These are phyloP conservation scores for Ploceus nigricollis DNA, from an alignment of 2,113 vertebrate genomes.

Conservation along the genomic window DNA sequence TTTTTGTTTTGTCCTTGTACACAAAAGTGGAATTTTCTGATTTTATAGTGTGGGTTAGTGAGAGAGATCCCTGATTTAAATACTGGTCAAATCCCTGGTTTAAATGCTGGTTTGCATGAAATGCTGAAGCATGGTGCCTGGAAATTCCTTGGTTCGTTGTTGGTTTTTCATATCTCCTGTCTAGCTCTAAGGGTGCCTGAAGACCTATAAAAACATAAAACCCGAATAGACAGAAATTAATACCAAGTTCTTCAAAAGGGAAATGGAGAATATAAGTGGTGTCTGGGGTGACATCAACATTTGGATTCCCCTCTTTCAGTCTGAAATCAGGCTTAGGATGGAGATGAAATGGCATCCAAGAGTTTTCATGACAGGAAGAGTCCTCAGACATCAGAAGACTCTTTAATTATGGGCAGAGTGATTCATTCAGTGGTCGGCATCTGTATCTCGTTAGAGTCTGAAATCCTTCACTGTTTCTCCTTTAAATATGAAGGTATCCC, in stretches of 20 bases:
- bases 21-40: not conserved
- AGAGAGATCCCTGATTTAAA: not conserved
- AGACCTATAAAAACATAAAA: constrained; percentile 42
- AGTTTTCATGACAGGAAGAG: constrained; percentile 81
- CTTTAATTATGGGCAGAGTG: constrained; percentile 73
- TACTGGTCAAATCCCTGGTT: not conserved
- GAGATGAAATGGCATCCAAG: constrained; percentile 80
- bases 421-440: constrained; percentile 83
- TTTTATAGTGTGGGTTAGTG: not conserved
- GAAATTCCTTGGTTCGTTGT: constrained; percentile 4
- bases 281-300: constrained; percentile 70
- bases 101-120: not conserved
- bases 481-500: constrained; percentile 47
- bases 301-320: constrained; percentile 53
- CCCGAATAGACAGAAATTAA: constrained; percentile 45
- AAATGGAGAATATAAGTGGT: constrained; percentile 59
- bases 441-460: constrained; percentile 81
- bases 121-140: not conserved
- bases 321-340: constrained; percentile 62
- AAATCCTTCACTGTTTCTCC: constrained; percentile 70
- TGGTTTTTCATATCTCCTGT: constrained; percentile 18
- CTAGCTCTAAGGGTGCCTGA: constrained; percentile 29
- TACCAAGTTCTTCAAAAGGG: constrained; percentile 55
- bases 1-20: not conserved
- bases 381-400: constrained; percentile 83